A percentile compares a stretch with the other conserved stretches of the same genome.
Evolutionary conservation across 2,888 invertebrate species (phyloP).

Genomic region (Drosophila buzzatii): DNA sequence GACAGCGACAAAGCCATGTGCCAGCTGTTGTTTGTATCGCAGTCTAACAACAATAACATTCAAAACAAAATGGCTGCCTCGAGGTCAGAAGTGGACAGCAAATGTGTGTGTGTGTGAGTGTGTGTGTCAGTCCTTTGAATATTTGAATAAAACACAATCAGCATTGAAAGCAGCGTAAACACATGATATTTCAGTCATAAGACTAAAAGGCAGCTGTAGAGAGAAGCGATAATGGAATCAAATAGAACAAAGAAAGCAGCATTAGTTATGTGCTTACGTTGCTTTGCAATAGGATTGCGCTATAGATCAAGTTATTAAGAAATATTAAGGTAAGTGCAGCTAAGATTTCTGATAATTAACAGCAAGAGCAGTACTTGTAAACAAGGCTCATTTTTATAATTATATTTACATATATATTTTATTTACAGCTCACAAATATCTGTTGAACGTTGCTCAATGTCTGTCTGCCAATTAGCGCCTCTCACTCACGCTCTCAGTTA

Average conservation of each 20-base stretch:
- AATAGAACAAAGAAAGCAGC: not conserved
- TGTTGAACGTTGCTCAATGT: too few relatives aligned
- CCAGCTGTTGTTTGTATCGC: constrained; percentile 40
- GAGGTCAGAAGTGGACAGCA: constrained; percentile 59
- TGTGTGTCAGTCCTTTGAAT: constrained; percentile 7
- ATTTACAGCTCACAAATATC: too few relatives aligned
- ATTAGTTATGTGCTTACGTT: not conserved
- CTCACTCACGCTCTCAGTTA: too few relatives aligned
- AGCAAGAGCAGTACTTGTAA: not conserved
- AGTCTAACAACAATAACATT: constrained; percentile 37
- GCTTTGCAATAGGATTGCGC: not conserved
- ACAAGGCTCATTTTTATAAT: not conserved
- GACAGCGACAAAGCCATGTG: constrained; percentile 17
- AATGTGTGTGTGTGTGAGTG: constrained; percentile 10
- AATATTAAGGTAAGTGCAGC: not conserved
- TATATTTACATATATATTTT: too few relatives aligned
- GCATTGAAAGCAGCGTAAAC: not conserved
- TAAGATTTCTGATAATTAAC: not conserved
- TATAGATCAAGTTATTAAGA: not conserved
- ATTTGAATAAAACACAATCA: constrained; percentile 11
- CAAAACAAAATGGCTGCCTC: constrained; percentile 66
- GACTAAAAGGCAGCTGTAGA: not conserved
- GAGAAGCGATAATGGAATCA: not conserved
- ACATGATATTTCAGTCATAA: not conserved
- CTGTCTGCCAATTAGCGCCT: too few relatives aligned